phyloP scores from a whole-genome alignment of 2,797 vertebrate species.

The Decapterus maruadsi region DNA sequence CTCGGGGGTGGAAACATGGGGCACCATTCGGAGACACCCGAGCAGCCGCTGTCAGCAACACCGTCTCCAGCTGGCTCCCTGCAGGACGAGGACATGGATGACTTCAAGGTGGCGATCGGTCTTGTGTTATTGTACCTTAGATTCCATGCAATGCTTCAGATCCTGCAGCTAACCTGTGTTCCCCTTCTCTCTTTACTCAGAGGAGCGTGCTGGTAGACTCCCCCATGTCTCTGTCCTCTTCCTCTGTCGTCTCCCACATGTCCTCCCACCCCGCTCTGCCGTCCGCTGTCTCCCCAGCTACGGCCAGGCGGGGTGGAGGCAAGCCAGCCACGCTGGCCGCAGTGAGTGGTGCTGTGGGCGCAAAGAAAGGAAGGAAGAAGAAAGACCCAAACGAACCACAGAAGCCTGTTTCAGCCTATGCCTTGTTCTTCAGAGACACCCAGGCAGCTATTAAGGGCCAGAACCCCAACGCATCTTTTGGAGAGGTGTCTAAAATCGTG shows the following conservation, averaged over 20 bases:
- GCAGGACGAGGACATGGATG: conserved; percentile 92
- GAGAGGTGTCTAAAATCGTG: conserved; percentile 95
- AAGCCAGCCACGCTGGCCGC: conserved; percentile 65
- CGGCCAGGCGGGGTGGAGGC: conserved; percentile 66
- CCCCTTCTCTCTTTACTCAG: conserved; percentile 47
- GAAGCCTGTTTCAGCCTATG: conserved; percentile 94
- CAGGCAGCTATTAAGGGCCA: conserved; percentile 96
- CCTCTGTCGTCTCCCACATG: conserved; percentile 73
- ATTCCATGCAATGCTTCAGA: not conserved
- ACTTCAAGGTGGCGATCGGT: conserved; percentile 87
- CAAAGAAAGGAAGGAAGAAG: conserved; percentile 88
- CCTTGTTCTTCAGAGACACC: conserved; percentile 94
- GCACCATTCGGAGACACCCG: conserved; percentile 84
- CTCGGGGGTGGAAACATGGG: conserved; percentile 86
- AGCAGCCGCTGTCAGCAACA: conserved; percentile 88
- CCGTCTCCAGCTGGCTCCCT: conserved; percentile 91
- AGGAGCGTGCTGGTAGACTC: conserved; percentile 85
- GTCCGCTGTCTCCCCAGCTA: conserved; percentile 46
- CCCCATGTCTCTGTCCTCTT: conserved; percentile 80
- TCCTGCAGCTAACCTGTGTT: conserved; percentile 25
- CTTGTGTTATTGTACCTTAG: too few species aligned
- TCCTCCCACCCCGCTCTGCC: conserved; percentile 56
- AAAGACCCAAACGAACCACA: conserved; percentile 96
- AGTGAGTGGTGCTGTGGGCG: not conserved
- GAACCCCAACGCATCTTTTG: conserved; percentile 94